phyloP scores from a whole-genome alignment of 2,113 vertebrate genomes.

The Xiphias gladius region DNA sequence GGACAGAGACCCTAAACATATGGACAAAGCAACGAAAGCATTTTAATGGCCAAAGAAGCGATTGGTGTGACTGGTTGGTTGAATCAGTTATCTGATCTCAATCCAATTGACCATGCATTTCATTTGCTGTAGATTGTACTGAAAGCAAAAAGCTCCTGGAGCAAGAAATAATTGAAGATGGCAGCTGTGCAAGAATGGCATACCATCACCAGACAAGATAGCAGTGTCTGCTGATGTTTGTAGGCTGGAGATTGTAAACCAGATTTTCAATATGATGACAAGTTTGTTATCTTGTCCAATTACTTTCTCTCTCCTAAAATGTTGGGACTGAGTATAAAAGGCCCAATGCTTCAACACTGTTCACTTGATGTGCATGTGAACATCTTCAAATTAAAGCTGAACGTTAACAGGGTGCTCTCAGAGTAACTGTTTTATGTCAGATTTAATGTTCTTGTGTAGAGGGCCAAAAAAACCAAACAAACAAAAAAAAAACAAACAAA shows the following conservation, averaged over 20 bases:
- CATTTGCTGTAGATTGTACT: slow-evolving; percentile 6
- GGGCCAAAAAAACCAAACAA: neutral
- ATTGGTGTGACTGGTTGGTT: neutral
- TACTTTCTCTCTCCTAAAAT: neutral
- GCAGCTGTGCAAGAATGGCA: neutral
- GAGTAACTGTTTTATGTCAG: neutral
- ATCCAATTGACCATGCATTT: slow-evolving; percentile 1
- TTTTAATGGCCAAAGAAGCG: slow-evolving; percentile 16
- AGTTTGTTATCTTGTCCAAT: slow-evolving; percentile 8
- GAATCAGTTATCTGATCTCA: slow-evolving; percentile 16
- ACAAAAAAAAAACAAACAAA: no score
- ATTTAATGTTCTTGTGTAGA: neutral
- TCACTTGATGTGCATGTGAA: neutral
- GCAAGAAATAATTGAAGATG: slow-evolving; percentile 5
- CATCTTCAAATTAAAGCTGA: slow-evolving; percentile 1
- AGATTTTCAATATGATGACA: neutral
- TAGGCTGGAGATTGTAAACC: neutral
- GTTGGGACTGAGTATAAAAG: neutral
- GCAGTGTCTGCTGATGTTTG: neutral
- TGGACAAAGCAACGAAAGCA: neutral
- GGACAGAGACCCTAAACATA: slow-evolving; percentile 15
- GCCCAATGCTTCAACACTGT: neutral
- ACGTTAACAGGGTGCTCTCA: neutral
- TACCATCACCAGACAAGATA: slow-evolving; percentile 2
- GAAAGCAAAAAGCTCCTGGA: neutral